Percentiles rank a stretch among this genome's conserved stretches.
These are phyloP conservation scores for Ceriagrion tenellum DNA, from an alignment of 2,888 invertebrate species.

Conservation along the genomic window DNA sequence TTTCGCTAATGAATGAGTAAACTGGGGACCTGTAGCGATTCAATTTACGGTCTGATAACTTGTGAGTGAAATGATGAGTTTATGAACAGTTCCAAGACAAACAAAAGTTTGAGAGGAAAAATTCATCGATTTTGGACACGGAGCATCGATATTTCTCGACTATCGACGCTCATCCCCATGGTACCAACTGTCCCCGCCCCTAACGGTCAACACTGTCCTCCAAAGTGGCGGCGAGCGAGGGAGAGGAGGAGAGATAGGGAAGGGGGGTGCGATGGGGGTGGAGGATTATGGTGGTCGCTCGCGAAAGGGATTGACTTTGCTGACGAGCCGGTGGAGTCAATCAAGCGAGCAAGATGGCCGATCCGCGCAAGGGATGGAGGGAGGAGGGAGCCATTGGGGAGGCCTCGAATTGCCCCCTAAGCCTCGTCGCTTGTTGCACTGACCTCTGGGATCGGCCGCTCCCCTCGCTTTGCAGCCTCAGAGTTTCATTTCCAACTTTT, in stretches of 20 bases:
- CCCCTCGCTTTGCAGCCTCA: background rate
- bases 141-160: too few species aligned
- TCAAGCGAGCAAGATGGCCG: conserved; percentile 37
- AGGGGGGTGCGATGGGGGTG: too few species aligned
- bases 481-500: background rate
- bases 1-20: too few species aligned
- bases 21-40: too few species aligned
- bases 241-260: background rate
- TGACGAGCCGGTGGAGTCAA: conserved; percentile 39
- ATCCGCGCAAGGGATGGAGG: background rate
- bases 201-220: background rate
- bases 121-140: too few species aligned
- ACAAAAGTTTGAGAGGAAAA: too few species aligned
- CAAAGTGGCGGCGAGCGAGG: background rate
- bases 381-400: background rate
- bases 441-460: too few species aligned
- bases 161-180: background rate
- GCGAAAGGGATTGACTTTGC: conserved; percentile 14
- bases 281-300: background rate
- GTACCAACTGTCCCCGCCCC: background rate
- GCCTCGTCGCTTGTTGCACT: background rate
- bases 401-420: background rate
- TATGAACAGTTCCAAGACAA: too few species aligned
- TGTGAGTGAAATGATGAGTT: too few species aligned
- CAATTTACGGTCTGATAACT: too few species aligned